A percentile compares a stretch with the other conserved stretches of the same genome.
Evolutionary conservation across 2,888 invertebrate genomes (phyloP).

Genomic region (Microctonus hyperodae): DNA sequence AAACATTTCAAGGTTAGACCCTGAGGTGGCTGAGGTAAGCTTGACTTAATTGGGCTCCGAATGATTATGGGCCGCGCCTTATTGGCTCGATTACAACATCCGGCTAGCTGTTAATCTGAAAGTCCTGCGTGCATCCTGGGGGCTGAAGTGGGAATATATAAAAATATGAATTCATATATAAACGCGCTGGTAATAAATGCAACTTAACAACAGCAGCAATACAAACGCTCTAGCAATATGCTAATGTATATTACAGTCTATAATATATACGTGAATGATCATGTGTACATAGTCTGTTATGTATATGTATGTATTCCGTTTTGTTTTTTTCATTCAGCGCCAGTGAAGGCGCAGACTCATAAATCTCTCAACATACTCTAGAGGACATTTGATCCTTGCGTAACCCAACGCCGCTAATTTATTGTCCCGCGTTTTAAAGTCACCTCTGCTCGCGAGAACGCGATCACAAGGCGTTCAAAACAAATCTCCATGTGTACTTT

Average conservation of each 20-base stretch:
- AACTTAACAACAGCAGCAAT: conserved; percentile 36
- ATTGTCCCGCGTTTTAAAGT: conserved; percentile 63
- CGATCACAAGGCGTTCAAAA: conserved; percentile 34
- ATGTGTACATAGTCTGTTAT: conserved; percentile 54
- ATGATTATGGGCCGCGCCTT: conserved; percentile 50
- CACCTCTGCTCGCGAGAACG: conserved; percentile 58
- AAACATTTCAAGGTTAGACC: conserved; percentile 51
- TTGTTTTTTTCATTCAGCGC: conserved; percentile 58
- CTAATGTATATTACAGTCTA: too few species aligned
- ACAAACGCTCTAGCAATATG: conserved; percentile 43
- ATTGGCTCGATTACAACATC: conserved; percentile 60
- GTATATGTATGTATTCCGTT: conserved; percentile 44
- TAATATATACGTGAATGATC: conserved; percentile 60
- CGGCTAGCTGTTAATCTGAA: conserved; percentile 60
- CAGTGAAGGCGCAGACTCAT: conserved; percentile 61
- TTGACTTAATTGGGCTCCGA: conserved; percentile 60
- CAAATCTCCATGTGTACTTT: conserved; percentile 23
- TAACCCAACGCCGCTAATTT: conserved; percentile 65
- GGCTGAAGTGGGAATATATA: conserved; percentile 43
- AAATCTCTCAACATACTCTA: conserved; percentile 62
- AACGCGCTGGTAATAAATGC: conserved; percentile 16
- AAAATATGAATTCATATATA: background rate
- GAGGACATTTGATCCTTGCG: conserved; percentile 65
- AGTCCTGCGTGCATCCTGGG: conserved; percentile 59
- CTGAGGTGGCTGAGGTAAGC: conserved; percentile 51